These are phyloP conservation scores for Amblyraja radiata DNA, from an alignment of 2,797 vertebrate genomes.

Conservation along the genomic window DNA sequence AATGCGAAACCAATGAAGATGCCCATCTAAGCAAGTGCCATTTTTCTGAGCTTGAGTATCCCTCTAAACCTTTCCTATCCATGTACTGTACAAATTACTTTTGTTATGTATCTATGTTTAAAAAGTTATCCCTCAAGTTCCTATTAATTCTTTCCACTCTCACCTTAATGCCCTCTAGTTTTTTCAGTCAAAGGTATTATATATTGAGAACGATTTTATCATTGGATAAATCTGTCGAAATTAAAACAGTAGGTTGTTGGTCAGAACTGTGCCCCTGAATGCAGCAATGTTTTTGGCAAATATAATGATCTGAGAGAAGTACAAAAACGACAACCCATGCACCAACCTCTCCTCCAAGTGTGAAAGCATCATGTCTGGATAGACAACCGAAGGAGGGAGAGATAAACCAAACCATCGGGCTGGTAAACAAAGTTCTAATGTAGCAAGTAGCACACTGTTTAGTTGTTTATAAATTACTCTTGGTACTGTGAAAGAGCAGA, in stretches of 20 bases:
- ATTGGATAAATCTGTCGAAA: not conserved
- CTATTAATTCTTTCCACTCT: too few species aligned
- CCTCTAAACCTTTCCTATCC: too few species aligned
- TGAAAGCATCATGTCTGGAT: not conserved
- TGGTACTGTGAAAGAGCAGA: not conserved
- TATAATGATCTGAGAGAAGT: not conserved
- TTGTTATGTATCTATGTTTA: too few species aligned
- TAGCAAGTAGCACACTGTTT: not conserved
- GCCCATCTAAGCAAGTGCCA: too few species aligned
- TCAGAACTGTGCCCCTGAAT: not conserved
- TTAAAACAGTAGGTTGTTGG: not conserved
- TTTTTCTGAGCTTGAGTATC: too few species aligned
- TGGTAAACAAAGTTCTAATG: not conserved
- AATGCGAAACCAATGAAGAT: too few species aligned
- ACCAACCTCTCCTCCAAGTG: not conserved
- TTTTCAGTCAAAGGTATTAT: too few species aligned
- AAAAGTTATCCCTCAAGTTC: too few species aligned
- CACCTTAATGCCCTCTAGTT: too few species aligned
- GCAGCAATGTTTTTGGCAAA: not conserved
- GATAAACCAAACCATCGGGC: not conserved
- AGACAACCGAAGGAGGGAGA: not conserved
- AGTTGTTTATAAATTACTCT: not conserved
- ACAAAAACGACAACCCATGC: not conserved
- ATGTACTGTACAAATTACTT: too few species aligned
- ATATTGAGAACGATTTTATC: not conserved